Evolutionary conservation across 2,797 vertebrate species (phyloP).

Genomic region (Sarcophilus harrisii): DNA sequence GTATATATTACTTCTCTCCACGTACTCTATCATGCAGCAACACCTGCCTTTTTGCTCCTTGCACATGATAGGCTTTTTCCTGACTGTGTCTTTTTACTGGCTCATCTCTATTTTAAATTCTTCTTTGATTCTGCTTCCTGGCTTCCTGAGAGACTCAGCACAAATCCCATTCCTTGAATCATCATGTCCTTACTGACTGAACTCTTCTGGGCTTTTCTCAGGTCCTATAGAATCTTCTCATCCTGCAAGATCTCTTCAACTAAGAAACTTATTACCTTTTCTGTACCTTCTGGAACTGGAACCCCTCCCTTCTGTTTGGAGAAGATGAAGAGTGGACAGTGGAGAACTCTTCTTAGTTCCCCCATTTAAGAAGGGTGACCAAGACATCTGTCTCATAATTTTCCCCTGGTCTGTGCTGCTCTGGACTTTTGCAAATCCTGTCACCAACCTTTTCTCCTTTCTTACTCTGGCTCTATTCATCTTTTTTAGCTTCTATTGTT

Average conservation of each 20-base stretch:
- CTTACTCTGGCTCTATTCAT: not conserved
- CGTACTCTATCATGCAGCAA: not conserved
- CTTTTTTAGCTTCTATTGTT: not conserved
- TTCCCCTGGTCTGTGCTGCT: not conserved
- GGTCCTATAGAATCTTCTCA: not conserved
- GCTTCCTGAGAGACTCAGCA: not conserved
- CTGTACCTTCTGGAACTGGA: not conserved
- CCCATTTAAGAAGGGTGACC: not conserved
- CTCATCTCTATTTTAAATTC: not conserved
- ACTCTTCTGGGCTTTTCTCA: not conserved
- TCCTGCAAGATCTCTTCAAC: not conserved
- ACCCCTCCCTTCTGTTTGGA: no score
- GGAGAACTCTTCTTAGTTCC: not conserved
- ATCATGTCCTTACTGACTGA: not conserved
- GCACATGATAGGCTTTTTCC: not conserved
- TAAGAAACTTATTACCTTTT: not conserved
- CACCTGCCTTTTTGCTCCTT: not conserved
- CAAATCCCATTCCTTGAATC: not conserved
- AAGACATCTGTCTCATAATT: not conserved
- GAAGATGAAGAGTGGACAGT: not conserved
- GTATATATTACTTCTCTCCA: not conserved
- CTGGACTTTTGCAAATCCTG: not conserved
- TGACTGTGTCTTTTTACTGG: not conserved
- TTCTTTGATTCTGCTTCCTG: not conserved
- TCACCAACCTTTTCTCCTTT: not conserved